Evolutionary conservation across 2,797 vertebrate species (phyloP), one percentile per base, ranked within the genome.

Genomic region (Discoglossus pictus): DNA sequence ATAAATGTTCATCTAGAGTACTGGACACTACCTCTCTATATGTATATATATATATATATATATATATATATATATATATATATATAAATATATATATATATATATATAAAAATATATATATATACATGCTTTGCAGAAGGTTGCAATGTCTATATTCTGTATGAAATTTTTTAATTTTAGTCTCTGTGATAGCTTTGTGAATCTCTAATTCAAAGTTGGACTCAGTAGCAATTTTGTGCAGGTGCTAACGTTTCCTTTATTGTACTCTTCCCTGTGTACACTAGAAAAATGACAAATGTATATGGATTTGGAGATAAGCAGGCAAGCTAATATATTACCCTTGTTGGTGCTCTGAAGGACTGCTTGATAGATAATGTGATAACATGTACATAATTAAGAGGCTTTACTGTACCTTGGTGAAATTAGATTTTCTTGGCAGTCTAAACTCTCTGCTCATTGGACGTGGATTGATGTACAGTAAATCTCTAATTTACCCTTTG

Each of bases 261-360:
- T 76, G 78, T 39, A 67, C 66, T 77, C 74, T 23, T 74, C 73
- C 72, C 73, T 55, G 51, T 60, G 68, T 75, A 72, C 72, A 53
- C 72, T 72, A 25, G 67, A 68, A 65, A 42, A 60, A 58, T 62
- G 79, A 73, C 78, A 77, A 77, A 74, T 77, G n/a, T 73, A 72
- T 73, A 76, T 80, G 85, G 79, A 72, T 85, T 83, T 79, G 75
- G 76, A 80, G 80, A 75, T 74, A 80, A 85, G 80, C 83, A 81
- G 83, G 75, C 2, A 76, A 75, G 77, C 72, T 86, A 80, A 88
- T 86, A 85, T 87, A 88, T 86, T 84, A 84, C 78, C 76, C 82
- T 85, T 85, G 83, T 82, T 84, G 80, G 76, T 84, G 74, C 81
- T 82, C 65, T 73, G 76, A 82, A 76, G 84, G 79, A 65, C 66